phyloP scores from a whole-genome alignment of 2,797 vertebrate species.

The Chelon auratus region DNA sequence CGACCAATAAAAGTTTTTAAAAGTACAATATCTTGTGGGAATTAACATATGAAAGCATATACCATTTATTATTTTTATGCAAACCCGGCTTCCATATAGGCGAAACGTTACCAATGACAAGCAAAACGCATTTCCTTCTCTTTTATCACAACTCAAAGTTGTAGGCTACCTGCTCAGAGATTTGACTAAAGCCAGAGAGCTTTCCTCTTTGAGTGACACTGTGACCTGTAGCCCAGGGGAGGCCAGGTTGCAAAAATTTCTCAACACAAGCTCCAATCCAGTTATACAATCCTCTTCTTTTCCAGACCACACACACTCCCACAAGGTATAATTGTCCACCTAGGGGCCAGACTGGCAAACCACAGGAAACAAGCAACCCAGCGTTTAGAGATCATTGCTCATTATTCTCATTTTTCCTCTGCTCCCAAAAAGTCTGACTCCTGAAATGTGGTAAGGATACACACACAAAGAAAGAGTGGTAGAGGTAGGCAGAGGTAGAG shows the following conservation, averaged over 20 bases:
- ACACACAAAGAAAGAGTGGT: slow-evolving; percentile 26
- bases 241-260: slow-evolving; percentile 39
- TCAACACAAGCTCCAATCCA: slow-evolving; percentile 48
- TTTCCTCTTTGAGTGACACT: slow-evolving; percentile 39
- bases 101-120: background rate
- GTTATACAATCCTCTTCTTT: slow-evolving; percentile 54
- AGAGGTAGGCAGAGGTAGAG: slow-evolving; percentile 11
- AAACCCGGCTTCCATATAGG: background rate
- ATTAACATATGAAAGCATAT: background rate
- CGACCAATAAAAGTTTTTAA: background rate
- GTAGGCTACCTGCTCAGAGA: slow-evolving; percentile 2
- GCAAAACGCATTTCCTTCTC: background rate
- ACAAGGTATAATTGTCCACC: slow-evolving; percentile 40
- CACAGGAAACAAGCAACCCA: slow-evolving; percentile 29
- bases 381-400: slow-evolving; percentile 9
- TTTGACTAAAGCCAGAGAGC: slow-evolving; percentile 25
- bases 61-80: background rate
- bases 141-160: background rate
- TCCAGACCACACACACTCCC: slow-evolving; percentile 36
- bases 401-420: slow-evolving; percentile 17
- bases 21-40: background rate
- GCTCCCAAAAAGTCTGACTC: slow-evolving; percentile 34
- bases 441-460: slow-evolving; percentile 25
- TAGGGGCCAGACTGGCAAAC: slow-evolving; percentile 26
- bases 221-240: slow-evolving; percentile 31